Conservation (phyloP, 2,888 invertebrate species). For the Carpatolechia fugitivella region DNA sequence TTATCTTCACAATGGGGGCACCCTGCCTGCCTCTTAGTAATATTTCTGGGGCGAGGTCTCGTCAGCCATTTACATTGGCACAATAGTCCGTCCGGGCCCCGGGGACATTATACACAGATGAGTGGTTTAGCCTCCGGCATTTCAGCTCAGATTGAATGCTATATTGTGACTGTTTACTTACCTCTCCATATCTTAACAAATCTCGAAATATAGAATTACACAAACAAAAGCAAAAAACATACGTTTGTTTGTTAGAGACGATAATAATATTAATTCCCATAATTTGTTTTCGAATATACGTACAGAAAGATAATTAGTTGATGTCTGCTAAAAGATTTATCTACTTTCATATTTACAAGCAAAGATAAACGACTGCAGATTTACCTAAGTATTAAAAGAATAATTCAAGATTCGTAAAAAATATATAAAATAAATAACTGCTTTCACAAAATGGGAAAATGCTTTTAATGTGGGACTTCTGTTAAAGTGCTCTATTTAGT, state of each 20-base stretch:
- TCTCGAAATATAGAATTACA: background rate
- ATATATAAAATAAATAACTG: too few relatives aligned
- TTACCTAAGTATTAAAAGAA: too few relatives aligned
- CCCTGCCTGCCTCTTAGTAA: conserved; percentile 1
- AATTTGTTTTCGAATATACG: too few relatives aligned
- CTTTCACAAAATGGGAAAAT: background rate
- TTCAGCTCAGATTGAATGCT: conserved; percentile 16
- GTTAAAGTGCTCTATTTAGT: conserved; percentile 8
- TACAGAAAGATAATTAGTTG: too few relatives aligned
- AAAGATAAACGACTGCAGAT: too few relatives aligned
- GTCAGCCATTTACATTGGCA: conserved; percentile 16
- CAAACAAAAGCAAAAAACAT: too few relatives aligned
- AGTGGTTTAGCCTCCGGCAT: conserved; percentile 18
- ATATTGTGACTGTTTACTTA: background rate
- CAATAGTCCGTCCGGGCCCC: conserved; percentile 12
- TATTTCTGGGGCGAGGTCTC: conserved; percentile 10
- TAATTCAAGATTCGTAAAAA: too few relatives aligned
- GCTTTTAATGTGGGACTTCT: background rate
- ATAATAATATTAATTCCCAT: too few relatives aligned
- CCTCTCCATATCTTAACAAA: background rate
- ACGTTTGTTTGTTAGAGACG: too few relatives aligned
- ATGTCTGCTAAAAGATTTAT: too few relatives aligned
- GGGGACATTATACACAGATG: conserved; percentile 16
- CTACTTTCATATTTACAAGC: too few relatives aligned
- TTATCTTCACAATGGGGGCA: background rate